Conservation (phyloP, 2,888 invertebrate genomes). For the Dorcus hopei region DNA sequence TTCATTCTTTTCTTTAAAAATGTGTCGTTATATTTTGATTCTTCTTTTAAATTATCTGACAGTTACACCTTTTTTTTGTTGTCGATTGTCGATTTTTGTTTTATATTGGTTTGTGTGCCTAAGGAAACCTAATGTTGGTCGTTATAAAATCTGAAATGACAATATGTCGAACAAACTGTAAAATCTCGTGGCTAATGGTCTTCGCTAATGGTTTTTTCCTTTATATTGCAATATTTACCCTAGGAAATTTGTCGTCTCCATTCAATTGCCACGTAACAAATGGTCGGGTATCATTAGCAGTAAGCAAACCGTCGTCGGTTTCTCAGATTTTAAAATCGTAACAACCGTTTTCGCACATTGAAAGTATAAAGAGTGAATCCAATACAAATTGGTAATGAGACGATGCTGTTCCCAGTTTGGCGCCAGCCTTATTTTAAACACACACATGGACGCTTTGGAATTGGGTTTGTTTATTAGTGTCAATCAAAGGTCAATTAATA, state of each 20-base stretch:
- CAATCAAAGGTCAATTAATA: conserved; percentile 49
- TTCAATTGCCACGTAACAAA: conserved; percentile 11
- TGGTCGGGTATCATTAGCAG: conserved; percentile 2
- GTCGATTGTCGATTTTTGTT: too few species aligned
- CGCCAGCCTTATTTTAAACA: conserved; percentile 24
- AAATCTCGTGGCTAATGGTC: conserved; percentile 6
- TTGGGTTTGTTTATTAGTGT: conserved; percentile 45
- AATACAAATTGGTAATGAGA: too few species aligned
- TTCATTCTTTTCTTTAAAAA: too few species aligned
- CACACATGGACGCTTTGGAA: conserved; percentile 30
- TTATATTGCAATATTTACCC: conserved; percentile 4
- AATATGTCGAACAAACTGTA: too few species aligned
- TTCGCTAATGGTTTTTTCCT: conserved; percentile 9
- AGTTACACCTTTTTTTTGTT: too few species aligned
- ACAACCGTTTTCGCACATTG: neutral
- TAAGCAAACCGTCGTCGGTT: too few species aligned
- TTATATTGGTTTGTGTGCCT: too few species aligned
- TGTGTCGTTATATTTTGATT: too few species aligned
- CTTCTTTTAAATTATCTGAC: too few species aligned
- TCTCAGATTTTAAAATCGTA: too few species aligned
- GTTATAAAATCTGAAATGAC: too few species aligned
- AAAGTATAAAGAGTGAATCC: conserved; percentile 3
- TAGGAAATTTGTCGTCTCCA: conserved; percentile 13
- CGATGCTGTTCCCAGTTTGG: conserved; percentile 10
- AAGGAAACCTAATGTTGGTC: too few species aligned